A percentile compares a stretch with the other conserved stretches of the same genome.
Evolutionary conservation across 1,140 invertebrate species (phyloP).

Genomic region (Elysia chlorotica): DNA sequence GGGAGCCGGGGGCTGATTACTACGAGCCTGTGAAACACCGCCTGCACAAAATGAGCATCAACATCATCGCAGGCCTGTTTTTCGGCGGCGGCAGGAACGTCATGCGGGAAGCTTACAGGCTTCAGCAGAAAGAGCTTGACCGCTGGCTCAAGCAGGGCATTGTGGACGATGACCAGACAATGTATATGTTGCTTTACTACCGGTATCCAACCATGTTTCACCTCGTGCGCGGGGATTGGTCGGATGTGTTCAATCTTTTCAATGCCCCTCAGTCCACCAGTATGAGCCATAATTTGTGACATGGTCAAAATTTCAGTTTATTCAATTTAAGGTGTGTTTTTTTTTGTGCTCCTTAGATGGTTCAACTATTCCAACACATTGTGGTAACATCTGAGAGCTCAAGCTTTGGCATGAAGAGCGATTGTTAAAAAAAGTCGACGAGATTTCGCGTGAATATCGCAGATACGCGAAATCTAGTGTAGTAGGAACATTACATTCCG

Average conservation of each 20-base stretch:
- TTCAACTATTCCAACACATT: no score
- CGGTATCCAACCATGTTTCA: constrained; percentile 16
- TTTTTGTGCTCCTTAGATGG: no score
- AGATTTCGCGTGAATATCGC: no score
- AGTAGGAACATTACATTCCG: no score
- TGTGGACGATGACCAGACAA: constrained; percentile 28
- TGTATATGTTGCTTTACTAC: constrained; percentile 18
- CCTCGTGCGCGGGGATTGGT: constrained; percentile 20
- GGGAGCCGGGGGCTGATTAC: constrained; percentile 4
- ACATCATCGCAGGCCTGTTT: constrained; percentile 13
- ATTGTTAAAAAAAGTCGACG: no score
- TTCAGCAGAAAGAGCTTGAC: constrained; percentile 16
- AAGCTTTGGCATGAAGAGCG: no score
- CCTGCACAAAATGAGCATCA: constrained; percentile 21
- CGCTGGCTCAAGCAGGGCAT: constrained; percentile 18
- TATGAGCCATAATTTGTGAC: no score
- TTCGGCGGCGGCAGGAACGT: constrained; percentile 14
- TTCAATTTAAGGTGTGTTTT: no score
- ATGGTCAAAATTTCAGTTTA: no score
- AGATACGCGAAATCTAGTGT: no score
- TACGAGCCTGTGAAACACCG: not conserved
- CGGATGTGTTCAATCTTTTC: constrained; percentile 21
- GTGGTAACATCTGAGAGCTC: no score
- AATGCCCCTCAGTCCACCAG: not conserved
- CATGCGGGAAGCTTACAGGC: not conserved